phyloP scores from a whole-genome alignment of 1,140 invertebrate genomes.

The Eumeta japonica region DNA sequence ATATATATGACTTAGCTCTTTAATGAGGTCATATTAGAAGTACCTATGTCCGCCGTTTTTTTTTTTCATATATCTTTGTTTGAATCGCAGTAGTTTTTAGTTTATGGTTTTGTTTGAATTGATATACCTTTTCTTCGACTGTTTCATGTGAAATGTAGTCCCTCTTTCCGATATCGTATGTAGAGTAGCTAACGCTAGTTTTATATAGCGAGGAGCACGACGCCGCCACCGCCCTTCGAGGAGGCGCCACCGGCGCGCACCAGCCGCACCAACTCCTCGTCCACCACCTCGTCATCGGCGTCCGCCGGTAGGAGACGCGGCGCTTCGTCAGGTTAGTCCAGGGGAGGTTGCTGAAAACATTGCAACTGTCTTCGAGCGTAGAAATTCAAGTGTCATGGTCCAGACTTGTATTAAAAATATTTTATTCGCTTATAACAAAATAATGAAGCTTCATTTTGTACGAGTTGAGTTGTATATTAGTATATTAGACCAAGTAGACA shows the following conservation, averaged over 20 bases:
- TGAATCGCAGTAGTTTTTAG: too few relatives aligned
- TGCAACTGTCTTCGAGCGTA: constrained; percentile 17
- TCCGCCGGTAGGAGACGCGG: constrained; percentile 49
- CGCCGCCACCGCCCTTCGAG: constrained; percentile 84
- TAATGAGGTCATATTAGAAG: too few relatives aligned
- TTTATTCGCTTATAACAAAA: too few relatives aligned
- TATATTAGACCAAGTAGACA: too few relatives aligned
- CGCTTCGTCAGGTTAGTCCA: constrained; percentile 46
- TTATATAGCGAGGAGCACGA: constrained; percentile 71
- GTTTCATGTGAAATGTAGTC: background rate
- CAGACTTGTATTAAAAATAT: too few relatives aligned
- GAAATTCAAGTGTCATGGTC: background rate
- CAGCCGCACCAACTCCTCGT: constrained; percentile 59
- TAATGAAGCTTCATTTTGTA: too few relatives aligned
- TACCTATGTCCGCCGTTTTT: too few relatives aligned
- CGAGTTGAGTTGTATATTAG: too few relatives aligned
- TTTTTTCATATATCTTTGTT: too few relatives aligned
- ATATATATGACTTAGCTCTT: too few relatives aligned
- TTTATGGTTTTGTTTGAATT: too few relatives aligned
- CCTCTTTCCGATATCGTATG: background rate
- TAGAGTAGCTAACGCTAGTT: background rate
- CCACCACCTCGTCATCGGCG: constrained; percentile 55
- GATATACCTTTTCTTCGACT: constrained; percentile 2
- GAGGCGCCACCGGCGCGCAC: constrained; percentile 64
- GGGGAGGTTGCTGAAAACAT: constrained; percentile 38